These are phyloP conservation scores for Rhodeus uyekii DNA, from an alignment of 2,797 vertebrate genomes.

Conservation along the genomic window DNA sequence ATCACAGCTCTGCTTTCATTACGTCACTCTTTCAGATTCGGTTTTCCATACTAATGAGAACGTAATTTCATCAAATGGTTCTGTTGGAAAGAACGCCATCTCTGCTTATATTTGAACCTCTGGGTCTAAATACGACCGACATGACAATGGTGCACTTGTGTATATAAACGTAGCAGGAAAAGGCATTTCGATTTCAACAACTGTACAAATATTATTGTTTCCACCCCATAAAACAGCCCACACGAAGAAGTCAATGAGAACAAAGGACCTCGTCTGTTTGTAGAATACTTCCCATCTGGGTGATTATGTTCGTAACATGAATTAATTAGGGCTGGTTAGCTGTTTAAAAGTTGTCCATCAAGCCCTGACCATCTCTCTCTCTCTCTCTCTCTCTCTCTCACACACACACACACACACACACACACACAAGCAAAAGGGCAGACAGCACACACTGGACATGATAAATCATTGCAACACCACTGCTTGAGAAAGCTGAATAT, in stretches of 20 bases:
- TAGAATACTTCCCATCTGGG: slow-evolving; percentile 19
- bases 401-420: neutral
- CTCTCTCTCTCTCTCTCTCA: neutral
- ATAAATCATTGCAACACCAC: slow-evolving; percentile 40
- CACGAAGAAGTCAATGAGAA: neutral
- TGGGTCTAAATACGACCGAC: neutral
- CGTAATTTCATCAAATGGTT: neutral
- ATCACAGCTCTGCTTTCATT: slow-evolving; percentile 12
- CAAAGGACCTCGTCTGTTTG: slow-evolving; percentile 9
- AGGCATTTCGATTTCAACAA: slow-evolving; percentile 29
- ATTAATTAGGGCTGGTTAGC: slow-evolving; percentile 10
- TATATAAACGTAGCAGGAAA: slow-evolving; percentile 29
- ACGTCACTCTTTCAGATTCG: slow-evolving; percentile 15
- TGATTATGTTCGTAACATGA: neutral
- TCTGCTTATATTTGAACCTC: neutral
- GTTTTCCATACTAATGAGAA: neutral
- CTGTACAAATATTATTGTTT: slow-evolving; percentile 24
- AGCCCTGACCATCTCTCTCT: neutral
- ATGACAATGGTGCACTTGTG: slow-evolving; percentile 25
- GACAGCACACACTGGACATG: slow-evolving; percentile 57
- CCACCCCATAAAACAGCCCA: slow-evolving; percentile 14
- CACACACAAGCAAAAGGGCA: slow-evolving; percentile 10
- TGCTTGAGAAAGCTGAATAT: slow-evolving; percentile 59
- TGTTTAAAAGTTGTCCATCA: slow-evolving; percentile 25
- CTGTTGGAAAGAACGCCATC: neutral